Evolutionary conservation across 1,140 invertebrate species (phyloP).

Genomic region (Goniozus legneri): DNA sequence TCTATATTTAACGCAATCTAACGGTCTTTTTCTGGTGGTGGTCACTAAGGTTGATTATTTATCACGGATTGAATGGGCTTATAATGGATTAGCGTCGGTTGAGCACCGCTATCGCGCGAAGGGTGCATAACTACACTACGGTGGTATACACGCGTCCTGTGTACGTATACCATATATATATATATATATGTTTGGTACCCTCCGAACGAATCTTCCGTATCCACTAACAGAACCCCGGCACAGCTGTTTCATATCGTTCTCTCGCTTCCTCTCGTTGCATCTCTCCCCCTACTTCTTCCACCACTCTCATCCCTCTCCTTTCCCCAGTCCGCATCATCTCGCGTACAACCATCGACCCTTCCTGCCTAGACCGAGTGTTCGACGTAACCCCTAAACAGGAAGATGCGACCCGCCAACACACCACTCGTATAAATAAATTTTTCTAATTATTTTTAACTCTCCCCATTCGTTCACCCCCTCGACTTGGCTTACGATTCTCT

Average conservation of each 20-base stretch:
- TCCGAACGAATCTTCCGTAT: slow-evolving; percentile 13
- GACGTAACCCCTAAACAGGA: slow-evolving; percentile 7
- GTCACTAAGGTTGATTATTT: no score
- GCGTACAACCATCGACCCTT: slow-evolving; percentile 19
- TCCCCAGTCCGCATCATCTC: slow-evolving; percentile 20
- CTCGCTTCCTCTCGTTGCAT: no score
- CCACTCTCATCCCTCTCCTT: neutral
- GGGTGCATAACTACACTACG: slow-evolving; percentile 28
- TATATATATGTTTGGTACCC: no score
- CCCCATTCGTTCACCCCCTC: slow-evolving; percentile 7
- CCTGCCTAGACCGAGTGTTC: slow-evolving; percentile 9
- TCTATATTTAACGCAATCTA: no score
- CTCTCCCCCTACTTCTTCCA: slow-evolving; percentile 14
- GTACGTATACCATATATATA: no score
- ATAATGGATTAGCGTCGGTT: slow-evolving; percentile 7
- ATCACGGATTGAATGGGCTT: no score
- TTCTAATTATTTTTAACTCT: no score
- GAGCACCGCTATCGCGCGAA: slow-evolving; percentile 31
- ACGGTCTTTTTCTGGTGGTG: no score
- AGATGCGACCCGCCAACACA: no score
- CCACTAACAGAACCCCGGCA: slow-evolving; percentile 26
- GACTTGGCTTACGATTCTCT: slow-evolving; percentile 4
- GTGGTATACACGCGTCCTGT: slow-evolving; percentile 17
- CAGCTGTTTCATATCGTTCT: slow-evolving; percentile 40
- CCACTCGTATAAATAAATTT: no score